These are phyloP conservation scores for Sceloporus undulatus DNA, from an alignment of 2,113 vertebrate genomes.

Conservation along the genomic window DNA sequence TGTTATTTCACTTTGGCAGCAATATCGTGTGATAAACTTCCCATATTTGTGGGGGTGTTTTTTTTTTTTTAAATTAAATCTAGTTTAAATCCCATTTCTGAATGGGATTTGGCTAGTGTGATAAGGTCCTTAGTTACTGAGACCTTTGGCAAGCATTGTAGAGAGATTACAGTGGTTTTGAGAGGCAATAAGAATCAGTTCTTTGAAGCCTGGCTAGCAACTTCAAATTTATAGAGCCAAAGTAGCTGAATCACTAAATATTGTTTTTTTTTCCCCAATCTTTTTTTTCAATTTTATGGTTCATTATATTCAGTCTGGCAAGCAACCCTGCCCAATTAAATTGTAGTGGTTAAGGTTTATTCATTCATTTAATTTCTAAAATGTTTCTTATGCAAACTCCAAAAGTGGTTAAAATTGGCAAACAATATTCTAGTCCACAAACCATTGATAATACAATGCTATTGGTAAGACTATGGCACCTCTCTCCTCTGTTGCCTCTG, in stretches of 20 bases:
- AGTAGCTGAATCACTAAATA: background rate
- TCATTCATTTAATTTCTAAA: background rate
- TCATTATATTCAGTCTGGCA: background rate
- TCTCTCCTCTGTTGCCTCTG: background rate
- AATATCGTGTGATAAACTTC: too few species aligned
- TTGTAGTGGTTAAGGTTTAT: background rate
- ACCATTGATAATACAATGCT: background rate
- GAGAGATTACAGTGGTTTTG: background rate
- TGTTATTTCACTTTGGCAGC: too few species aligned
- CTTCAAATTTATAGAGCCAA: background rate
- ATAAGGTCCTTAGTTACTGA: too few species aligned
- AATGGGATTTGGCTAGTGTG: too few species aligned
- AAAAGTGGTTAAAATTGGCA: background rate
- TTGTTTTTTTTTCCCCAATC: background rate
- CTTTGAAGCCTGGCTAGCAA: background rate
- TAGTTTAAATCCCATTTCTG: too few species aligned
- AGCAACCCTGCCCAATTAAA: background rate
- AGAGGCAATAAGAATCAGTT: background rate
- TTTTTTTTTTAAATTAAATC: too few species aligned
- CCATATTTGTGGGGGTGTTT: too few species aligned
- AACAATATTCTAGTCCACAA: too few species aligned
- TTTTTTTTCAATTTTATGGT: background rate
- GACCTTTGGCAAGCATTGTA: background rate
- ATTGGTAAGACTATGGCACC: background rate
- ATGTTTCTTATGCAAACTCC: background rate